phyloP scores from a whole-genome alignment of 92 coral and sea anemone genomes.

The Blastomussa wellsi region DNA sequence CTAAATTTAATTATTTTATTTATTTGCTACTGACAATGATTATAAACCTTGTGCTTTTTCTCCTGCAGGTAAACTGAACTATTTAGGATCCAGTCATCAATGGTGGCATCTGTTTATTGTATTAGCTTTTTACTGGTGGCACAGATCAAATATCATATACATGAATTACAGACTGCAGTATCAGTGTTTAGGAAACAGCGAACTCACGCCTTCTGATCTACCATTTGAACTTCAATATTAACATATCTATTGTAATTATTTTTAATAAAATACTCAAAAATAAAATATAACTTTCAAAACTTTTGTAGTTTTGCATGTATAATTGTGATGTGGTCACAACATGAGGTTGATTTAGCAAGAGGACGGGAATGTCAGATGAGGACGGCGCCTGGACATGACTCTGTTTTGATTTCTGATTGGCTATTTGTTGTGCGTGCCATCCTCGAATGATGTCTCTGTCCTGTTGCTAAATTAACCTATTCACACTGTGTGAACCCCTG shows the following conservation, averaged over 20 bases:
- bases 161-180: conserved; percentile 60
- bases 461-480: no score
- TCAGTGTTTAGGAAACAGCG: conserved; percentile 20
- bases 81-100: conserved; percentile 93
- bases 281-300: not conserved
- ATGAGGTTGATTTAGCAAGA: no score
- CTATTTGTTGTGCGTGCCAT: no score
- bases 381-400: no score
- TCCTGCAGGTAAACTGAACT: conserved; percentile 84
- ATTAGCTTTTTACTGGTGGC: conserved; percentile 94
- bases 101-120: conserved; percentile 95
- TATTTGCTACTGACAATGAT: not conserved
- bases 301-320: not conserved
- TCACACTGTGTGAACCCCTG: no score
- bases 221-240: not conserved
- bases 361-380: no score
- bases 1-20: no score
- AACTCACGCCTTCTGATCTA: conserved; percentile 17
- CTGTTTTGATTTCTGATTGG: no score
- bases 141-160: conserved; percentile 65
- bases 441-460: no score
- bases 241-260: no score
- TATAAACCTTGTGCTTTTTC: not conserved
- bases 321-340: not conserved
- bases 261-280: not conserved